phyloP scores from a whole-genome alignment of 2,797 vertebrate species.

The Girardinus metallicus region DNA sequence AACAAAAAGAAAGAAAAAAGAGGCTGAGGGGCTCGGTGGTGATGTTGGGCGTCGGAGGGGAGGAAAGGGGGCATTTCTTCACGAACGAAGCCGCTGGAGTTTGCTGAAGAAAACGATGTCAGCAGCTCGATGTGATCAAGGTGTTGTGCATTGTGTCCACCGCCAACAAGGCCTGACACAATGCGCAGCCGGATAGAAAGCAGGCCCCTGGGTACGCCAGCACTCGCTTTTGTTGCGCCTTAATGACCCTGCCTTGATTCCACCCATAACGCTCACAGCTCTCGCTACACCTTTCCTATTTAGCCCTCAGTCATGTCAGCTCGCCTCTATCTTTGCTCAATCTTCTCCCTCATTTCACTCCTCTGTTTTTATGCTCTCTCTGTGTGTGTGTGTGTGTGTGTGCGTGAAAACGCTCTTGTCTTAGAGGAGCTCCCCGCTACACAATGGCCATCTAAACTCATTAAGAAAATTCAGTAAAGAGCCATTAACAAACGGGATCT shows the following conservation, averaged over 20 bases:
- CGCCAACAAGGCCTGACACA: slow-evolving; percentile 46
- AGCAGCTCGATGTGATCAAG: slow-evolving; percentile 87
- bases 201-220: slow-evolving; percentile 69
- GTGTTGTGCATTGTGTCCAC: slow-evolving; percentile 77
- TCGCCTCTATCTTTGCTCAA: slow-evolving; percentile 67
- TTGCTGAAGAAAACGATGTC: slow-evolving; percentile 89
- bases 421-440: slow-evolving; percentile 82
- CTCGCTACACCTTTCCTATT: slow-evolving; percentile 86
- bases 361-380: slow-evolving; percentile 38
- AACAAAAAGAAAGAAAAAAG: slow-evolving; percentile 70
- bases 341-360: slow-evolving; percentile 75
- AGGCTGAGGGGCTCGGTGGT: slow-evolving; percentile 71
- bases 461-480: slow-evolving; percentile 96
- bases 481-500: slow-evolving; percentile 89
- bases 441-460: slow-evolving; percentile 97
- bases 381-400: slow-evolving; percentile 39
- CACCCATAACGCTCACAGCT: slow-evolving; percentile 57
- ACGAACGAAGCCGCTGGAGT: slow-evolving; percentile 81
- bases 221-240: slow-evolving; percentile 76
- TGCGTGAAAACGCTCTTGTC: slow-evolving; percentile 66
- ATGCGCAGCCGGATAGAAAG: slow-evolving; percentile 60
- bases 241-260: slow-evolving; percentile 86
- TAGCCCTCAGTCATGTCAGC: slow-evolving; percentile 71
- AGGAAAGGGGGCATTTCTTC: slow-evolving; percentile 41
- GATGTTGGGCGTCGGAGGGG: slow-evolving; percentile 63